Base-by-base conservation (phyloP, 2,797 vertebrate species). In the Decapterus maruadsi region DNA sequence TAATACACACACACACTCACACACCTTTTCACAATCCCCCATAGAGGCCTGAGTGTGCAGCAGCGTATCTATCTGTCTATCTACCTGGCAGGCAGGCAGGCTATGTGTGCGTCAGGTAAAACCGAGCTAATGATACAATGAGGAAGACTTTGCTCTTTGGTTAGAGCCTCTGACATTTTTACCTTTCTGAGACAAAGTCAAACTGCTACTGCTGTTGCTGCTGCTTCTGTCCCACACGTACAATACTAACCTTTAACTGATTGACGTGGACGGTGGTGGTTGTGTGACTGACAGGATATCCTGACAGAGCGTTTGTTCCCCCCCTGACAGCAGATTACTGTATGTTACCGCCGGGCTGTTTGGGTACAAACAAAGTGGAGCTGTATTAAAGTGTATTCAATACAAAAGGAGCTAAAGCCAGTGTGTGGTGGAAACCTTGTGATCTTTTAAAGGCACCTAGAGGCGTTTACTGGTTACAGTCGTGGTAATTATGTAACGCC, bases 111-210 rank as follows among this genome's bases (percentile, higher is more conserved):
- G n/a, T n/a, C n/a, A n/a, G n/a, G n/a, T n/a, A n/a, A n/a, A n/a
- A n/a, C n/a, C n/a, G 16, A 31, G 62, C 56, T 76, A 61, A 81
- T 86, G 73, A 83, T 66, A 29, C 20, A 76, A 29, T 1, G 53
- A 75, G 43, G 29, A 68, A 91, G 87, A 92, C 84, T 91, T 90
- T 91, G 82, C 77, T 88, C 81, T 78, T 82, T 86, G 29, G 36
- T 82, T 78, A 17, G 58, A 74, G 55, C 62, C 42, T 54, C 53
- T 77, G 69, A 75, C 74, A 61, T 80, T 75, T 74, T 26, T 69
- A 72, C 57, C 22, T 14, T 42, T 72, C 46, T 58, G 29, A 77
- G 26, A 20, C 53, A 10, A 36, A 13, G 8, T 16, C n/a, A 54
- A 48, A 36, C 38, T 17, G 60, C 53, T 16, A 46, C 42, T 40